Base-by-base conservation (phyloP, 2,113 vertebrate species). In the Onychostruthus taczanowskii region DNA sequence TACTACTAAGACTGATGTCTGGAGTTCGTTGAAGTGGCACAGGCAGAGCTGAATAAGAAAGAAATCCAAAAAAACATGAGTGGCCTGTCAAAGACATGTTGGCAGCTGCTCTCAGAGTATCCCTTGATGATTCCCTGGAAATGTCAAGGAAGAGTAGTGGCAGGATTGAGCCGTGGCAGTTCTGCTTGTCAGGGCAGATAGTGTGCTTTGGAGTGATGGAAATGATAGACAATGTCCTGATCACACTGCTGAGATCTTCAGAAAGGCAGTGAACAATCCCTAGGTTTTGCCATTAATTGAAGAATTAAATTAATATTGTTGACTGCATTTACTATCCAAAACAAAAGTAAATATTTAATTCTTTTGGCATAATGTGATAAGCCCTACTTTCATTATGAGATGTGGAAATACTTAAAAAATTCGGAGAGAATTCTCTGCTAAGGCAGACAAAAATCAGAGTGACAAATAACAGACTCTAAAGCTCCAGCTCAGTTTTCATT, bases 141-240 rank as follows among this genome's bases (percentile, higher is more conserved):
- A 81, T 81, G 88, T 87, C 85, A 92, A 61, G 70, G 72, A 56
- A 85, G 59, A 86, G 64, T 6, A 81, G 88, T 81, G 83, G 83
- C 88, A 96, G 72, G 76, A 94, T 49, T 68, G 93, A 95, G 84
- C 59, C 49, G 10, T 81, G 84, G 87, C 80, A 90, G 72, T 90
- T 94, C 91, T 93, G 72, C 83, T 84, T 93, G 87, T 94, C 95
- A 93, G 78, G 64, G 50, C 86, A 93, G 76, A 79, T 18, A 58
- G 62, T 39, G 19, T 72, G 66, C 70, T 80, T 69, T 83, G 76
- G 61, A 86, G 37, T 93, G 93, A 81, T 47, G 62, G 85, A 77
- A 84, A 62, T 80, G 63, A 94, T 86, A 62, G 83, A 73, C 79
- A 79, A 27, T 61, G 67, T 67, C 62, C 79, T 70, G 78, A 41